Conservation (phyloP, 23 tunicate species). For the Trididemnum miniatum region DNA sequence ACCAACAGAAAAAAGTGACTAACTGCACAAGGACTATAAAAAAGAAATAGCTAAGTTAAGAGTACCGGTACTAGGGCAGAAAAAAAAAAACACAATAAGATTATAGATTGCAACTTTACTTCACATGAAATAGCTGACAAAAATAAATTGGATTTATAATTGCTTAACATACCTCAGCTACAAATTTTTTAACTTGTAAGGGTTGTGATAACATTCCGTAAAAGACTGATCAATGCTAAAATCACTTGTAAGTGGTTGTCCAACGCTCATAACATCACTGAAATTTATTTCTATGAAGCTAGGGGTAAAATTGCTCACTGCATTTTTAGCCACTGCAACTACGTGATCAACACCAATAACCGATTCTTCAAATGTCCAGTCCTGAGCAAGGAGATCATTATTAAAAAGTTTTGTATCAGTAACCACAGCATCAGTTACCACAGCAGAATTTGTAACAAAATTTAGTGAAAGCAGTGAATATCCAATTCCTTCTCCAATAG, state of each 20-base stretch:
- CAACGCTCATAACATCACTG: slow-evolving; percentile 6
- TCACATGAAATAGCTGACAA: no score
- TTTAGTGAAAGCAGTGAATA: slow-evolving; percentile 67
- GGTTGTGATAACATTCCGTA: slow-evolving; percentile 32
- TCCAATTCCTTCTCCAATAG: slow-evolving; percentile 75
- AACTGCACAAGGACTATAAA: no score
- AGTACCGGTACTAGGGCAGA: no score
- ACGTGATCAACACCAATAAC: slow-evolving; percentile 63
- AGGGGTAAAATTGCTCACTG: background rate
- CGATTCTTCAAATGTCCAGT: slow-evolving; percentile 85
- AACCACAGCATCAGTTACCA: background rate
- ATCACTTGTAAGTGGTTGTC: background rate
- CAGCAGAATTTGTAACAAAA: slow-evolving; percentile 26
- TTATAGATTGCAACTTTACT: no score
- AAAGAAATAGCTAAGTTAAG: no score
- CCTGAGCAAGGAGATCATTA: background rate
- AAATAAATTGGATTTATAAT: no score
- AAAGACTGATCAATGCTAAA: slow-evolving; percentile 13
- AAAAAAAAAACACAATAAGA: no score
- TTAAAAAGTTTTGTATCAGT: slow-evolving; percentile 27
- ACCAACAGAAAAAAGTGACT: no score
- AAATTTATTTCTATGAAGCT: slow-evolving; percentile 3
- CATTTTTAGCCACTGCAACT: slow-evolving; percentile 71
- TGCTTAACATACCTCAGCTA: no score
- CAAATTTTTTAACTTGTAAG: slow-evolving; percentile 1